Conservation (phyloP, 2,113 vertebrate genomes). For the Dinomys branickii region DNA sequence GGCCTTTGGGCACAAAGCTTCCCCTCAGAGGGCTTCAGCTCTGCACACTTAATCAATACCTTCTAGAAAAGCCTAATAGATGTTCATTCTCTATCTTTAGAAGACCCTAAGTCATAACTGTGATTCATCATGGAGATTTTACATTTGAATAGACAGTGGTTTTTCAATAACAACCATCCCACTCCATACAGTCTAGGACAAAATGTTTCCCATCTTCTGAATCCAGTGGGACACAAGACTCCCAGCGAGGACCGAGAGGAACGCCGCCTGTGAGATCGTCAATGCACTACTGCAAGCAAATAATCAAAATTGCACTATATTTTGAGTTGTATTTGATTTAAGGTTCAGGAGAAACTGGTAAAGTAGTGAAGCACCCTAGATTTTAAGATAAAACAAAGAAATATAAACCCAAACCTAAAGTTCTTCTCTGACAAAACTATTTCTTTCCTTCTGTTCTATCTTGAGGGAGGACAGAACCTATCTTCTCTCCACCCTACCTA, state of each 20-base stretch:
- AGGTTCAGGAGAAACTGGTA: background rate
- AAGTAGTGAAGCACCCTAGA: background rate
- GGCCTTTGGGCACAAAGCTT: fast-evolving
- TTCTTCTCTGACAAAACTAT: background rate
- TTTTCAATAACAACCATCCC: background rate
- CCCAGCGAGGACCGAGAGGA: fast-evolving
- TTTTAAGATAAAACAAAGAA: background rate
- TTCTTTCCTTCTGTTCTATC: background rate
- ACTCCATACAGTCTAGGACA: background rate
- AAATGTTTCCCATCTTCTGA: fast-evolving
- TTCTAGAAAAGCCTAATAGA: constrained; percentile 15
- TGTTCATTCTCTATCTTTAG: constrained; percentile 17
- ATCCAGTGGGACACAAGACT: background rate
- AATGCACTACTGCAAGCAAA: background rate
- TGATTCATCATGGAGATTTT: background rate
- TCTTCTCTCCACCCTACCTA: background rate
- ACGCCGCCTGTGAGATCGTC: background rate
- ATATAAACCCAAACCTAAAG: background rate
- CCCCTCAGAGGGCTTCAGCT: background rate
- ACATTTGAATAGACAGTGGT: background rate
- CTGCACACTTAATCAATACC: background rate
- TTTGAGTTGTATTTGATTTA: background rate
- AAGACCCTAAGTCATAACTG: background rate
- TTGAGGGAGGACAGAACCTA: fast-evolving
- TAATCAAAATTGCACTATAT: background rate